Evolutionary conservation across 2,888 invertebrate species (phyloP).

Genomic region (Phyllotreta striolata): DNA sequence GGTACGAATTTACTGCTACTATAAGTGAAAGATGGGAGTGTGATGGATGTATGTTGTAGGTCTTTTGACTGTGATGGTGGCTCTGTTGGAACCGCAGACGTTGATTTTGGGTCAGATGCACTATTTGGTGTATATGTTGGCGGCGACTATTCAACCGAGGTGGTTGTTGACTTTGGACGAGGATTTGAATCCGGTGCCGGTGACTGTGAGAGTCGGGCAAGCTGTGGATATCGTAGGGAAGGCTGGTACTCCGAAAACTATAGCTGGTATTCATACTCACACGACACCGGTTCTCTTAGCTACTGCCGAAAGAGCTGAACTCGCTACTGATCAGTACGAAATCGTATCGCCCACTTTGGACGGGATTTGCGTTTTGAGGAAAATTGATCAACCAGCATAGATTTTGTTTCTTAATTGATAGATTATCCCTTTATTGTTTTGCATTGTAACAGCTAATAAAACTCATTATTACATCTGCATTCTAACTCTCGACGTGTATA

Average conservation of each 20-base stretch:
- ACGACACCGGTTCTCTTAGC: constrained; percentile 96
- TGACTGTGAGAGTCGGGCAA: constrained; percentile 90
- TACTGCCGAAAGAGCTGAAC: constrained; percentile 95
- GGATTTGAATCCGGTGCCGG: constrained; percentile 87
- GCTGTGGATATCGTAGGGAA: constrained; percentile 99
- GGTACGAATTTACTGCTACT: constrained; percentile 65
- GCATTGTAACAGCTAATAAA: too few relatives aligned
- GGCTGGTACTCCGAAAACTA: constrained; percentile 98
- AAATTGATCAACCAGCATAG: constrained; percentile 31
- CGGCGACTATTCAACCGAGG: constrained; percentile 97
- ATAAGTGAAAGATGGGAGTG: too few relatives aligned
- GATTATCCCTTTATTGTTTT: too few relatives aligned
- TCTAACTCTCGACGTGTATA: too few relatives aligned
- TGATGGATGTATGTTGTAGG: constrained; percentile 44
- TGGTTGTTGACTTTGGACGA: constrained; percentile 98
- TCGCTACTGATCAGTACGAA: constrained; percentile 96
- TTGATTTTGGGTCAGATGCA: constrained; percentile 88
- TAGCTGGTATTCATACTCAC: constrained; percentile 99
- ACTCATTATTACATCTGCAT: too few relatives aligned
- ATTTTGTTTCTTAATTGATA: background rate
- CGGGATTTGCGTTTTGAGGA: constrained; percentile 97
- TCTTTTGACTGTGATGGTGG: constrained; percentile 53
- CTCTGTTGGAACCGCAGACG: constrained; percentile 55
- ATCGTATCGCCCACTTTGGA: constrained; percentile 95
- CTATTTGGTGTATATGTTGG: constrained; percentile 91